Evolutionary conservation across 2,888 invertebrate species (phyloP), one percentile per base, ranked within the genome.

Genomic region (Tachina grossa): DNA sequence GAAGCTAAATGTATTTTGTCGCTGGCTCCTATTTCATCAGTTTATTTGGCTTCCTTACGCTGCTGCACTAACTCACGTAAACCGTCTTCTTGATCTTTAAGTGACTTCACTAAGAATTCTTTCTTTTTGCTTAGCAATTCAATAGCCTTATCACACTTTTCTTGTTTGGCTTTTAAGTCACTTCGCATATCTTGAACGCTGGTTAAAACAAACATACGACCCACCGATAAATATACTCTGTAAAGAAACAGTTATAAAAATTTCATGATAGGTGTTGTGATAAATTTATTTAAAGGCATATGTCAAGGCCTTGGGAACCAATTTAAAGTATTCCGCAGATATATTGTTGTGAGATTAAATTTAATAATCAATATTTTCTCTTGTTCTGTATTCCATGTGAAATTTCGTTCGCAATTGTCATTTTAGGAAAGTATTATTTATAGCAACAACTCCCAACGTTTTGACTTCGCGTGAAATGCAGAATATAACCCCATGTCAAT

Each of bases 51-150:
- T 82, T 94, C 93, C 90, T 95, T 95, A 88, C 95, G 94, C 87
- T 95, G 95, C 87, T 95, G 95, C 0, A 96, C 95, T 93, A 97
- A 94, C 93, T 97, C 97, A 79, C 97, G 93, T 31, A 97, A 93
- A 90, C 96, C 96, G 91, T 97, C 95, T 91, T 97, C 96, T 89
- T 96, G 96, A 89, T 97, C 97, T 90, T 96, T 96, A 61, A 97
- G 93, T 88, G 94, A 96, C 86, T 95, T 94, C 88, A 96, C 95
- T 87, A 97, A 93, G 89, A 96, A 96, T 16, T 94, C 93, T 91
- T 97, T 97, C 88, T 95, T 96, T 88, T 94, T 94, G 92, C 96
- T 95, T 39, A 96, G 93, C 14, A 94, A 93, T 89, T 95, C 95
- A 45, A 97, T 95, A 90, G 96, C 95, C 91, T 96, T 94, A 91